Percentiles rank a stretch among this genome's conserved stretches.
These are phyloP conservation scores for Hippolais icterina DNA, from an alignment of 2,113 vertebrate species.

Conservation along the genomic window DNA sequence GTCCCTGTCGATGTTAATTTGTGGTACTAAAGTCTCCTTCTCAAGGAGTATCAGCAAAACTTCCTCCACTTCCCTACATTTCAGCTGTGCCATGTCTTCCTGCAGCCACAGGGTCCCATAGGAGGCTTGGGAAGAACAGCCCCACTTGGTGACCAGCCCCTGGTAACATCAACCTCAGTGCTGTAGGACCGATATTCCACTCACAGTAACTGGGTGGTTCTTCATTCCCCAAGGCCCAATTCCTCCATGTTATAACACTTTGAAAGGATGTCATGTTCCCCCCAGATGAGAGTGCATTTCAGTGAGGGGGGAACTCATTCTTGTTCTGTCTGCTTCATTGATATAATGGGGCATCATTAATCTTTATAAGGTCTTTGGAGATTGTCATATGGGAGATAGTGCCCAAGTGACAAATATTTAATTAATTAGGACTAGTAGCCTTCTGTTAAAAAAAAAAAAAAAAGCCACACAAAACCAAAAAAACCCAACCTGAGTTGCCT, in stretches of 20 bases:
- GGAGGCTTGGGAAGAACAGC: background rate
- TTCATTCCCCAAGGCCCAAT: background rate
- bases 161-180: background rate
- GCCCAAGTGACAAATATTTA: conserved; percentile 48
- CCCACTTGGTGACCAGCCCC: background rate
- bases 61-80: background rate
- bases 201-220: background rate
- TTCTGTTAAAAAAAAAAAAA: background rate
- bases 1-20: background rate
- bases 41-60: background rate
- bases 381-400: conserved; percentile 3
- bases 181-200: background rate
- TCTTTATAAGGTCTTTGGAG: conserved; percentile 41
- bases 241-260: background rate
- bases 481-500: background rate
- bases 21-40: background rate
- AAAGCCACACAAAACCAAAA: background rate
- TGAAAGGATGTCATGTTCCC: background rate
- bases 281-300: background rate
- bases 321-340: conserved; percentile 40
- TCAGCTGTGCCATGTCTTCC: background rate
- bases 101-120: background rate
- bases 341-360: conserved; percentile 5
- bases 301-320: background rate
- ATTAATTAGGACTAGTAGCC: conserved; percentile 24